Base-by-base conservation (phyloP, 2,113 vertebrate genomes). In the Actenoides lindsayi region DNA sequence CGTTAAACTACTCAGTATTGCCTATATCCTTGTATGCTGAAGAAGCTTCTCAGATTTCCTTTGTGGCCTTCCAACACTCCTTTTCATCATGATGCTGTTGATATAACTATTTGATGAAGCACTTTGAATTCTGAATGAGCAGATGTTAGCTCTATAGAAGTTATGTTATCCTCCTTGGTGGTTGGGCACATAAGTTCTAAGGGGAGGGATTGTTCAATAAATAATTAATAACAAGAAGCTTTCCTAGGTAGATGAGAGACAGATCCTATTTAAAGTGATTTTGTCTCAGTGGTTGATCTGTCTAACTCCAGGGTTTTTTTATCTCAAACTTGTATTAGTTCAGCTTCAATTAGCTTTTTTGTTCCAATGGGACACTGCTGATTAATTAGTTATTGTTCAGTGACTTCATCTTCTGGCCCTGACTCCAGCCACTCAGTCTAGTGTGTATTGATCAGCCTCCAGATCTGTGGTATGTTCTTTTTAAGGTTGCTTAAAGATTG, bases 61-160 rank as follows among this genome's bases (percentile, higher is more conserved):
- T 48, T 76, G 89, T 56, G 83, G 59, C 71, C 37, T 94, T 91
- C 69, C 39, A 77, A 41, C 24, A 28, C 14, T 97, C 39, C 63
- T 94, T 96, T 96, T 96, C 85, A 95, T 95, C 83, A 56, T 51
- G 46, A 62, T 59, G 39, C 80, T 85, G 59, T 94, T 97, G 77
- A 71, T 91, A 92, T 87, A 93, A 95, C 42, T 95, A 90, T 96
- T 96, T 96, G 83, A 97, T 97, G 80, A 96, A 94, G 67, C 83
- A 42, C 85, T 97, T 97, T 97, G 94, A 97, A 94, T 96, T 95
- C 79, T 16, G 16, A 96, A 93, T 87, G 67, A 96, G 89, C 96
- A 97, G 95, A 93, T 97, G 89, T 96, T 96, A 97, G 63, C 77
- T 90, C 91, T 77, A 25, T 23, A 78, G 91, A 97, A 92, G 83